Percentiles rank a stretch among this genome's conserved stretches.
These are phyloP conservation scores for Montipora cactus DNA, from an alignment of 64 coral and sea anemone genomes.

Conservation along the genomic window DNA sequence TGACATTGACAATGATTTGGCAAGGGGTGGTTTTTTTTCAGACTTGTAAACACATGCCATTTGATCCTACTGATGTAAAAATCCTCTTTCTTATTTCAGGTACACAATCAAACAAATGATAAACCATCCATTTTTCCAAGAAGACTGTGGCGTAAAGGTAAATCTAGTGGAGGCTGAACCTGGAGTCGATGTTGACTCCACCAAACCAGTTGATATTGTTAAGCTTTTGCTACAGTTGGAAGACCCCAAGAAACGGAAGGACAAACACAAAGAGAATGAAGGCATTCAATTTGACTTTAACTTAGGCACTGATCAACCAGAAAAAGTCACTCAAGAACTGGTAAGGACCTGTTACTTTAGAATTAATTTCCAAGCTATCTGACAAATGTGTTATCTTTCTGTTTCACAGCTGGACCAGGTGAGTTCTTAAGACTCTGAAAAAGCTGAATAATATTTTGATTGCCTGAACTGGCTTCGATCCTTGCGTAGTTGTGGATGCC, in stretches of 20 bases:
- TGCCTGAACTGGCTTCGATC: too few species aligned
- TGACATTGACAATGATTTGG: too few species aligned
- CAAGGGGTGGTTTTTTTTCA: too few species aligned
- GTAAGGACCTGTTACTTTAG: constrained; percentile 51
- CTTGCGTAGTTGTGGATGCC: too few species aligned
- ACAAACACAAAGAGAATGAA: constrained; percentile 93
- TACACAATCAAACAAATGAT: constrained; percentile 76
- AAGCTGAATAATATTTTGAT: background rate
- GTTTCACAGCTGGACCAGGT: constrained; percentile 15
- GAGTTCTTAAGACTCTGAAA: background rate
- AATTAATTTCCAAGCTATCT: background rate
- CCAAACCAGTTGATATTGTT: constrained; percentile 29
- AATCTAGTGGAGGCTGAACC: constrained; percentile 58
- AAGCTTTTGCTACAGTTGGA: constrained; percentile 85
- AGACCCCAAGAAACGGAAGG: constrained; percentile 89
- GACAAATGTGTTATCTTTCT: constrained; percentile 13
- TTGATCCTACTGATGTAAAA: too few species aligned
- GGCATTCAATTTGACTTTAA: constrained; percentile 93
- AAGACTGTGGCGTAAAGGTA: constrained; percentile 87
- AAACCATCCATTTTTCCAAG: constrained; percentile 92
- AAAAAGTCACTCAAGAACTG: constrained; percentile 90
- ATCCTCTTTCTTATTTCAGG: constrained; percentile 27
- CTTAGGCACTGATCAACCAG: constrained; percentile 77
- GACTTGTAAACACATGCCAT: too few species aligned
- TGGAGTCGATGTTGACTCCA: constrained; percentile 3